Conservation (phyloP, 1,140 invertebrate genomes). For the Platyscapa corneri region DNA sequence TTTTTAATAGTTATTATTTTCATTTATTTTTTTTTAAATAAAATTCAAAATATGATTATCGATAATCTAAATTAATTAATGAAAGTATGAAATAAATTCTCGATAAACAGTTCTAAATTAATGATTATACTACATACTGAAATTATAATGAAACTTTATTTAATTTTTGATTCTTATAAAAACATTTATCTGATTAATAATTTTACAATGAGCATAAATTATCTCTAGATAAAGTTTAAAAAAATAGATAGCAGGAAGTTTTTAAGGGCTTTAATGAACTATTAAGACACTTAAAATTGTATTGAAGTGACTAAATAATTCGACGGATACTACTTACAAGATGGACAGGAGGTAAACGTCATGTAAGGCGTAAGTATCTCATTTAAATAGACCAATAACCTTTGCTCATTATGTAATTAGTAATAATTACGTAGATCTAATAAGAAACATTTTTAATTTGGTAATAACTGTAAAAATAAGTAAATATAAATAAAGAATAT, state of each 20-base stretch:
- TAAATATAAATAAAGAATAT: background rate
- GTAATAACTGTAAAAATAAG: background rate
- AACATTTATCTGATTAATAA: background rate
- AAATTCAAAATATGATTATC: no score
- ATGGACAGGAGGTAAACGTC: background rate
- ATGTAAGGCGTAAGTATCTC: background rate
- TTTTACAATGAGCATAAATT: conserved; percentile 14
- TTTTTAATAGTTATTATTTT: background rate
- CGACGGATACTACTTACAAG: background rate
- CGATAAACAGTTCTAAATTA: no score
- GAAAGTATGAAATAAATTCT: no score
- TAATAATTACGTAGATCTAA: background rate
- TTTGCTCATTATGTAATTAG: conserved; percentile 1
- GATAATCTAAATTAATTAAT: no score
- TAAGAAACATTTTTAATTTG: background rate
- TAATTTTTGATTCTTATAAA: background rate
- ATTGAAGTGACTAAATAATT: conserved; percentile 43
- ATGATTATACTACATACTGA: no score
- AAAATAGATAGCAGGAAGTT: conserved; percentile 33
- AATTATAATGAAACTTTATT: conserved; percentile 1
- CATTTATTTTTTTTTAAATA: no score
- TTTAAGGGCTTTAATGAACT: conserved; percentile 35
- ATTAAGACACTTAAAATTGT: conserved; percentile 26
- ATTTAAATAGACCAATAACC: conserved; percentile 7
- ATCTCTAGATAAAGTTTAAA: background rate